A percentile compares a stretch with the other conserved stretches of the same genome.
Conservation (phyloP, 2,113 vertebrate genomes). For the Rhegmatorhina hoffmannsi region DNA sequence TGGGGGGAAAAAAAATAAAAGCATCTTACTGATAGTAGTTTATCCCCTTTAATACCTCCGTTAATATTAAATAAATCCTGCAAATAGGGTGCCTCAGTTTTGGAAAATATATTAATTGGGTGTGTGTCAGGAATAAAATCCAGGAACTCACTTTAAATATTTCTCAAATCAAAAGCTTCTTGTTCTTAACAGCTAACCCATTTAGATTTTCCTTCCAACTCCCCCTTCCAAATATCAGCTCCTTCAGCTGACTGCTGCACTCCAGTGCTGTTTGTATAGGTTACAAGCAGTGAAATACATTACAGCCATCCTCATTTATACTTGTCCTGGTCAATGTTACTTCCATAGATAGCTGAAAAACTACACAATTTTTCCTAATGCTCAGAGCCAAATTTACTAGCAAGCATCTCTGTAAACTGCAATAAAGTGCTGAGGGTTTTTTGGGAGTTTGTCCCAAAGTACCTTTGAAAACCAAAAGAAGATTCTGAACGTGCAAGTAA, state of each 20-base stretch:
- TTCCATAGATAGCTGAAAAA: neutral
- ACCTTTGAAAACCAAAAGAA: neutral
- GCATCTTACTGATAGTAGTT: slow-evolving; percentile 7
- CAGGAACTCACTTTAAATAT: slow-evolving; percentile 51
- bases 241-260: slow-evolving; percentile 36
- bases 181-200: slow-evolving; percentile 64
- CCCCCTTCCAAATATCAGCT: neutral
- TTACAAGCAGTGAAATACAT: slow-evolving; percentile 1
- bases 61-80: slow-evolving; percentile 56
- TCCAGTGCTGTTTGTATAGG: neutral
- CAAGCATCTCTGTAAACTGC: neutral
- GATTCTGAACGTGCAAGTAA: rapidly evolving
- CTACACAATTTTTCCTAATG: neutral
- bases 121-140: slow-evolving; percentile 54
- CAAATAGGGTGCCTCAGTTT: slow-evolving; percentile 4
- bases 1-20: neutral
- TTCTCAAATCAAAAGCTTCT: slow-evolving; percentile 68
- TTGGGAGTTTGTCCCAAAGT: neutral
- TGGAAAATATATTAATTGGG: slow-evolving; percentile 57
- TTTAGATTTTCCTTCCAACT: slow-evolving; percentile 49
- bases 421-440: neutral
- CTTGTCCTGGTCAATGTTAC: neutral
- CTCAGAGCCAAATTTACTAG: neutral
- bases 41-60: slow-evolving; percentile 16
- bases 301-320: neutral